Percentiles rank a stretch among this genome's conserved stretches.
Evolutionary conservation across 2,113 vertebrate genomes (phyloP).

Genomic region (Motacilla alba): DNA sequence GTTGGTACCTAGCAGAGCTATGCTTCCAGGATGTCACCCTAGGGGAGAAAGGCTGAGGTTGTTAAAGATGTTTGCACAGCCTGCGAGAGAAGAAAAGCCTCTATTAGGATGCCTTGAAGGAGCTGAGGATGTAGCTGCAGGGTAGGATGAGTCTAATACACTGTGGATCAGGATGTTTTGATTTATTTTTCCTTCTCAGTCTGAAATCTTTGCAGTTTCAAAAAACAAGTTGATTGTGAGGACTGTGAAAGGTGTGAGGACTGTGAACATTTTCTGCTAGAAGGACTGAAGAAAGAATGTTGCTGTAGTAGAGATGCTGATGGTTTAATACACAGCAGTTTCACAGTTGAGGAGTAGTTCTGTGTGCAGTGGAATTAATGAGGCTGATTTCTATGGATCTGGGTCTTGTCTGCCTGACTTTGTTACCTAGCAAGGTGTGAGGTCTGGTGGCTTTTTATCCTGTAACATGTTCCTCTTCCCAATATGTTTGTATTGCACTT

Average conservation of each 20-base stretch:
- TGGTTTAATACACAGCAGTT: background rate
- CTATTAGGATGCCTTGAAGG: background rate
- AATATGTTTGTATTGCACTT: background rate
- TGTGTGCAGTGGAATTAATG: background rate
- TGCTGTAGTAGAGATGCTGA: background rate
- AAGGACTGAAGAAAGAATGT: background rate
- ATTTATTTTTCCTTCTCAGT: background rate
- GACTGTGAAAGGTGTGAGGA: background rate
- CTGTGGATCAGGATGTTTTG: background rate
- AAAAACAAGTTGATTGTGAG: background rate
- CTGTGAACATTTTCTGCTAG: background rate
- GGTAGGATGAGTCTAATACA: background rate
- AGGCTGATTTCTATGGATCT: conserved; percentile 28
- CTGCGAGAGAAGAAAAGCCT: background rate
- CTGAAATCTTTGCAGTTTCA: background rate
- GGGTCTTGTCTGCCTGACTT: background rate
- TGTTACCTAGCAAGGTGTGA: background rate
- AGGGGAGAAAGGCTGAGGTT: background rate
- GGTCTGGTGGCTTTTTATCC: background rate
- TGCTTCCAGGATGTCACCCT: background rate
- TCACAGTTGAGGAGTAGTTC: background rate
- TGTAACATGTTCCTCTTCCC: background rate
- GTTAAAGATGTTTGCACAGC: background rate
- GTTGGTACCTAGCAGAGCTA: background rate
- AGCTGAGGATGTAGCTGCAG: background rate